Base-by-base conservation (phyloP, 2,797 vertebrate genomes). In the Melanotaenia nigrans region DNA sequence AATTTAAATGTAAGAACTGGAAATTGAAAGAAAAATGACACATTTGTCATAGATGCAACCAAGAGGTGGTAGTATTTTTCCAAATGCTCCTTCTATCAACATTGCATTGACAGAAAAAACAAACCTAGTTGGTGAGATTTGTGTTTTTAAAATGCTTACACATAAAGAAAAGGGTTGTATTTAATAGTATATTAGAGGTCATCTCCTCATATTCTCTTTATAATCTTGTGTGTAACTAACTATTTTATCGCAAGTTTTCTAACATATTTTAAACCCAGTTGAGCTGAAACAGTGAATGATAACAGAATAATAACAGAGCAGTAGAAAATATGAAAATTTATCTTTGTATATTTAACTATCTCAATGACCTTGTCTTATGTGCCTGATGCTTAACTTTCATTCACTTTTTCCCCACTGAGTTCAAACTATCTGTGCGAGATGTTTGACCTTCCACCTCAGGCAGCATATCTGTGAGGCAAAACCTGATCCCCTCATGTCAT, bases 401-500 rank as follows among this genome's bases (percentile, higher is more conserved):
- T 30, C 30, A 30, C 30, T 30, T 30, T 30, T 30, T 30, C 47
- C 35, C 38, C 18, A 36, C 1, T 63, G 22, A 58, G 36, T 0
- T 1, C 18, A 61, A 14, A 9, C n/a, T 49, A 6, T 9, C 9
- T 36, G 62, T 13, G 57, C n/a, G 18, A 67, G 24, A 49, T 14
- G 0, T 8, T 16, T 61, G 55, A 60, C 51, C 61, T 45, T 3
- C 30, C 24, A 72, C 57, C 18, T 59, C 28, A 24, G 75, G 58
- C 53, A 73, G 42, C 28, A 65, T 24, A 38, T 28, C 35, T 24
- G n/a, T 65, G 57, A 42, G 4, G 49, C 25, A 24, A 12, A 20
- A 40, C 49, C 55, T 56, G 47, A 72, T 72, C 25, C 24, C 16
- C 18, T 65, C 54, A 71, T 22, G 38, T 61, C 66, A 70, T 47